Percentiles rank a stretch among this genome's conserved stretches.
Evolutionary conservation across 2,797 vertebrate species (phyloP).

Genomic region (Pipistrellus kuhlii): DNA sequence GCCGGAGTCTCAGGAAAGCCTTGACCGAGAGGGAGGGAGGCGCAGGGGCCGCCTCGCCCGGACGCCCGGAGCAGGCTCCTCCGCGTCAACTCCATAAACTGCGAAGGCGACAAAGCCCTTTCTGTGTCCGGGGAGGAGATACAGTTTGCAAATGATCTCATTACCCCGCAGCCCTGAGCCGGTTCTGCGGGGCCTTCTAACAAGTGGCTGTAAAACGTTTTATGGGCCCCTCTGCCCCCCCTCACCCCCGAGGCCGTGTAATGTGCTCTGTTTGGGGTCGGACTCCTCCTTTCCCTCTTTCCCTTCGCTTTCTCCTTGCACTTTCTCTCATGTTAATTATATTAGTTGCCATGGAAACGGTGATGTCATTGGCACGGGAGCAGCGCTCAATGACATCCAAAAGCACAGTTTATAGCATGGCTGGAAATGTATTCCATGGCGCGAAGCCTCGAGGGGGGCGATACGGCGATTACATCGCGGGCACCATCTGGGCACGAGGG

Average conservation of each 20-base stretch:
- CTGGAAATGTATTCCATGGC: constrained; percentile 83
- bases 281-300: constrained; percentile 73
- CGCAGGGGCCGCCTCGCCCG: not conserved
- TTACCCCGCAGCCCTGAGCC: constrained; percentile 23
- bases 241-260: not conserved
- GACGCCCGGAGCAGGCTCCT: constrained; percentile 53
- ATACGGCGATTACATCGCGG: constrained; percentile 75
- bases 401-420: constrained; percentile 86
- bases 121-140: constrained; percentile 69
- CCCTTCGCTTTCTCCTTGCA: constrained; percentile 74
- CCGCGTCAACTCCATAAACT: constrained; percentile 64
- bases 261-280: constrained; percentile 69
- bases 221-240: constrained; percentile 32
- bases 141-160: constrained; percentile 72
- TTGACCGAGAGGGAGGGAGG: not conserved
- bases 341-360: constrained; percentile 89
- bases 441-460: constrained; percentile 73
- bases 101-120: constrained; percentile 68
- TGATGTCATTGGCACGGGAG: constrained; percentile 85
- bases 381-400: constrained; percentile 83
- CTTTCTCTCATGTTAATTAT: constrained; percentile 84
- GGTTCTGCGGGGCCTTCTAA: constrained; percentile 55
- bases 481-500: constrained; percentile 72
- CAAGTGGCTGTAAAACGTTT: constrained; percentile 63
- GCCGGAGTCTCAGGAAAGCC: not conserved